These are phyloP conservation scores for Mionectes olivaceus DNA, from an alignment of 2,797 vertebrate species.

Conservation along the genomic window DNA sequence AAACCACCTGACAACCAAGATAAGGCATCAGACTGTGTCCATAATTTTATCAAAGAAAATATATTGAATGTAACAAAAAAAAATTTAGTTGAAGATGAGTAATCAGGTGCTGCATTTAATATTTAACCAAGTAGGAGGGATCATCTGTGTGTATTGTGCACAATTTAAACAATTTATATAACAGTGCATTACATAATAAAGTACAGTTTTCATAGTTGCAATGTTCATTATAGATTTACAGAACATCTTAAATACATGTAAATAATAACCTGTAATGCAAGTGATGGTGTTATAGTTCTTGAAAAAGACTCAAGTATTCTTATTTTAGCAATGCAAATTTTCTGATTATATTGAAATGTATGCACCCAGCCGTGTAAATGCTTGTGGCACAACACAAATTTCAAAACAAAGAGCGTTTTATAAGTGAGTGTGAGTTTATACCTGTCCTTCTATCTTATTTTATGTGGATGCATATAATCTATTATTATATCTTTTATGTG, in stretches of 20 bases:
- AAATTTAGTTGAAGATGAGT: background rate
- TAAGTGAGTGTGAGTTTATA: background rate
- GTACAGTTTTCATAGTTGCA: constrained; percentile 4
- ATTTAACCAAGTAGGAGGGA: background rate
- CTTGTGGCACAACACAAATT: constrained; percentile 10
- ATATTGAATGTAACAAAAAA: background rate
- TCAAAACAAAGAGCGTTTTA: background rate
- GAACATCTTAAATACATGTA: constrained; percentile 6
- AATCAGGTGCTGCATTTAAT: background rate
- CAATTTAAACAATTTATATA: constrained; percentile 25
- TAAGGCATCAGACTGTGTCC: background rate
- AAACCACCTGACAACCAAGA: background rate
- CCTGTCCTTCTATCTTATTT: background rate
- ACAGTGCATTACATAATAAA: constrained; percentile 32
- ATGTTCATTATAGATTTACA: background rate
- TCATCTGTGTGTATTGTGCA: background rate
- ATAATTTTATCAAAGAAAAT: background rate
- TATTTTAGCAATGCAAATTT: constrained; percentile 41
- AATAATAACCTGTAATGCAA: constrained; percentile 55
- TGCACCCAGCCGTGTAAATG: constrained; percentile 2
- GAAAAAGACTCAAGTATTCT: constrained; percentile 43
- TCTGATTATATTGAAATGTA: constrained; percentile 36
- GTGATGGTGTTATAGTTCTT: constrained; percentile 14
- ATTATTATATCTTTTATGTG: background rate
- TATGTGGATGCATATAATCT: background rate